These are phyloP conservation scores for Meteorus cinctellus DNA, from an alignment of 2,888 invertebrate genomes.

Conservation along the genomic window DNA sequence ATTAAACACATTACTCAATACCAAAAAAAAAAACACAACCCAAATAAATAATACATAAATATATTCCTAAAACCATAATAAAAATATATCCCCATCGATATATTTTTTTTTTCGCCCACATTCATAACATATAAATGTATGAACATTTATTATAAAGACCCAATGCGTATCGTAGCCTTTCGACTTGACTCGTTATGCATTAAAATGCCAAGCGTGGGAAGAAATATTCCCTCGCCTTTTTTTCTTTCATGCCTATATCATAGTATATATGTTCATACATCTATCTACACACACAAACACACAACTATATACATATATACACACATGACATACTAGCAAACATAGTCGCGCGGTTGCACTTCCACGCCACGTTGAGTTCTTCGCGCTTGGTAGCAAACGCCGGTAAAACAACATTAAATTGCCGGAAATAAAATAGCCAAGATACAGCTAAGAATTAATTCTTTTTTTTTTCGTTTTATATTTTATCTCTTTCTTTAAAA, in stretches of 20 bases:
- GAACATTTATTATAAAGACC: background rate
- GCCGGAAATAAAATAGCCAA: slow-evolving; percentile 29
- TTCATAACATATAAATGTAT: slow-evolving; percentile 8
- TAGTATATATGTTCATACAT: background rate
- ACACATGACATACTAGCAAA: background rate
- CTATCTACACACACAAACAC: background rate
- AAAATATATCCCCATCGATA: background rate
- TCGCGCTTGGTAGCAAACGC: slow-evolving; percentile 30
- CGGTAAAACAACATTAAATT: slow-evolving; percentile 22
- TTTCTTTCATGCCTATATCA: background rate
- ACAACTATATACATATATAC: background rate
- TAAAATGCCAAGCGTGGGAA: slow-evolving; percentile 40
- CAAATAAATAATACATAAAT: no score
- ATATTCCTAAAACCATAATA: background rate
- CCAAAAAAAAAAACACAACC: no score
- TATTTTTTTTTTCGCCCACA: background rate
- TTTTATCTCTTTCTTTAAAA: background rate
- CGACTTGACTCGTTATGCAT: slow-evolving; percentile 34
- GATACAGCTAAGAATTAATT: slow-evolving; percentile 6
- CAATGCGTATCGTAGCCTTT: slow-evolving; percentile 19
- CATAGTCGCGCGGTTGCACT: slow-evolving; percentile 17
- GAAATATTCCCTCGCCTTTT: slow-evolving; percentile 31
- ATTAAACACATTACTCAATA: no score
- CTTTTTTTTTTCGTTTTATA: background rate
- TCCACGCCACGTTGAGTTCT: slow-evolving; percentile 37